These are phyloP conservation scores for Halcyon smyrnensis DNA, from an alignment of 2,797 vertebrate genomes.

Conservation along the genomic window DNA sequence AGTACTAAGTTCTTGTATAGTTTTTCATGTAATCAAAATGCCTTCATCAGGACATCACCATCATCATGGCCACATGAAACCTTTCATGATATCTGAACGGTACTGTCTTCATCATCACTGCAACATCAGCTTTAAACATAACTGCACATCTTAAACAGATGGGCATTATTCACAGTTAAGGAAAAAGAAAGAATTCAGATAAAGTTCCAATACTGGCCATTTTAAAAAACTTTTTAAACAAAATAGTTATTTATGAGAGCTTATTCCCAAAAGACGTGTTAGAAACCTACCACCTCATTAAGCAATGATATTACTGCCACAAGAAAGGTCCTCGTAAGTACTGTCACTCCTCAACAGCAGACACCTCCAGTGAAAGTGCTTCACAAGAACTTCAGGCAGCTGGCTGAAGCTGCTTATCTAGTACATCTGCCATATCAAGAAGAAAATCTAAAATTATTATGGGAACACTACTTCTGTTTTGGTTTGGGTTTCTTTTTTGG, in stretches of 20 bases:
- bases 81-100: not conserved
- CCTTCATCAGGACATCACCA: not conserved
- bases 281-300: not conserved
- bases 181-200: not conserved
- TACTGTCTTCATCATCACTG: not conserved
- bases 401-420: not conserved
- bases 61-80: not conserved
- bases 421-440: not conserved
- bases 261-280: not conserved
- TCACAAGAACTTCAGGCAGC: not conserved
- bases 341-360: not conserved
- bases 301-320: not conserved
- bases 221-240: not conserved
- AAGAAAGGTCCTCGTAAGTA: not conserved
- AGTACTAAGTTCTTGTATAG: not conserved
- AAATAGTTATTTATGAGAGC: not conserved
- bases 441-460: not conserved
- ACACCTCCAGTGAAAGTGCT: not conserved
- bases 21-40: not conserved
- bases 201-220: not conserved
- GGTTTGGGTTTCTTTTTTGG: no score
- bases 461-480: not conserved
- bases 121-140: not conserved
- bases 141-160: not conserved
- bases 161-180: not conserved